Conservation (phyloP, 1,140 invertebrate species). For the Zaprionus kolodkinae region DNA sequence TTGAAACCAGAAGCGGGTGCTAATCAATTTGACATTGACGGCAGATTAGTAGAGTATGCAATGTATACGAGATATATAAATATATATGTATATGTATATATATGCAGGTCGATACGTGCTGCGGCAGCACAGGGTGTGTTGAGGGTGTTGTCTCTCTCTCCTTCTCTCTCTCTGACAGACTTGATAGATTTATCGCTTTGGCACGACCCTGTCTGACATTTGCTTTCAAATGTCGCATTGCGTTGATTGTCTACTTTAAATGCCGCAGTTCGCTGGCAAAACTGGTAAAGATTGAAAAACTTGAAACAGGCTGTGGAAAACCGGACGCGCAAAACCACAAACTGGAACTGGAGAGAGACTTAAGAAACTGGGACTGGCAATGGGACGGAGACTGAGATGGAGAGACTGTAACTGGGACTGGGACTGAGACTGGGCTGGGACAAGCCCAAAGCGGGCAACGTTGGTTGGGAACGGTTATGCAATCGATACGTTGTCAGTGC, state of each 20-base stretch:
- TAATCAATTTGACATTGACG: constrained; percentile 75
- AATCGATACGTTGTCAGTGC: constrained; percentile 11
- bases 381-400: constrained; percentile 11
- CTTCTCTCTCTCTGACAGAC: neutral
- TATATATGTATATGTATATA: neutral
- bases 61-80: neutral
- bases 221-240: constrained; percentile 43
- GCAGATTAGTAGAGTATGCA: constrained; percentile 21
- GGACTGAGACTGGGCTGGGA: constrained; percentile 3
- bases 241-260: constrained; percentile 33
- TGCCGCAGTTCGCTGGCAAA: constrained; percentile 38
- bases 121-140: neutral
- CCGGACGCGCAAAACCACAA: constrained; percentile 12
- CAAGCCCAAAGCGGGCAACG: constrained; percentile 3
- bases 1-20: constrained; percentile 35
- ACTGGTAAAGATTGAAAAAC: constrained; percentile 28
- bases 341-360: constrained; percentile 15
- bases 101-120: neutral
- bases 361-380: constrained; percentile 21
- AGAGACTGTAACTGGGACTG: neutral
- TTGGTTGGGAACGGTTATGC: constrained; percentile 15
- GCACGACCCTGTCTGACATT: constrained; percentile 50
- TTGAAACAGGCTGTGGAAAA: constrained; percentile 32
- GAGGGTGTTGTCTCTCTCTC: neutral
- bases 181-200: constrained; percentile 12